Percentiles rank a stretch among this genome's conserved stretches.
phyloP scores from a whole-genome alignment of 2,888 invertebrate genomes.

The Coelogynopora nodosa region DNA sequence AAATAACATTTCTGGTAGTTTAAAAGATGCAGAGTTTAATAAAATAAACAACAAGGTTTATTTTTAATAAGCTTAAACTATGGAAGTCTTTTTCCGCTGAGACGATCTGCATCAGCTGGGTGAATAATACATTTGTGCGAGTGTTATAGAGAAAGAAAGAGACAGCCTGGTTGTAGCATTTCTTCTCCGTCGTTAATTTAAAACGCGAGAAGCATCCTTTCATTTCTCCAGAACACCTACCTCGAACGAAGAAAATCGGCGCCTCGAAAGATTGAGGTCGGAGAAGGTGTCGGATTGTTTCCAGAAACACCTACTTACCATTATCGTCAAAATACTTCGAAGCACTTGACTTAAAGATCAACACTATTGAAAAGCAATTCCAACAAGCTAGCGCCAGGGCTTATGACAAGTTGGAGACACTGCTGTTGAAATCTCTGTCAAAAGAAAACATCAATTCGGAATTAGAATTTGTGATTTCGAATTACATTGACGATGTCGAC shows the following conservation, averaged over 20 bases:
- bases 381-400: constrained; percentile 8
- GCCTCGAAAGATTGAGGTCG: not conserved
- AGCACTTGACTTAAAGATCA: constrained; percentile 24
- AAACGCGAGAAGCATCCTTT: constrained; percentile 6
- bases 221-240: constrained; percentile 9
- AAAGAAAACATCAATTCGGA: not conserved
- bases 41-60: too few species aligned
- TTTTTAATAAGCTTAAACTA: too few species aligned
- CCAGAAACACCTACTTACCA: constrained; percentile 26
- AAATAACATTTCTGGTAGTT: too few species aligned
- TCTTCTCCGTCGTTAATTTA: constrained; percentile 20
- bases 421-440: constrained; percentile 4
- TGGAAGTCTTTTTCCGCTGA: too few species aligned
- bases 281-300: not conserved
- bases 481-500: constrained; percentile 3
- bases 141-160: too few species aligned
- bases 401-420: constrained; percentile 14
- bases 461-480: constrained; percentile 2
- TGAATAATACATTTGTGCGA: too few species aligned
- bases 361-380: not conserved
- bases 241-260: not conserved
- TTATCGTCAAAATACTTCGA: constrained; percentile 1
- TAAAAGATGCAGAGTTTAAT: too few species aligned
- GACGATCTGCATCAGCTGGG: too few species aligned
- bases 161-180: too few species aligned